Evolutionary conservation across 2,113 vertebrate species (phyloP).

Genomic region (Saccopteryx leptura): DNA sequence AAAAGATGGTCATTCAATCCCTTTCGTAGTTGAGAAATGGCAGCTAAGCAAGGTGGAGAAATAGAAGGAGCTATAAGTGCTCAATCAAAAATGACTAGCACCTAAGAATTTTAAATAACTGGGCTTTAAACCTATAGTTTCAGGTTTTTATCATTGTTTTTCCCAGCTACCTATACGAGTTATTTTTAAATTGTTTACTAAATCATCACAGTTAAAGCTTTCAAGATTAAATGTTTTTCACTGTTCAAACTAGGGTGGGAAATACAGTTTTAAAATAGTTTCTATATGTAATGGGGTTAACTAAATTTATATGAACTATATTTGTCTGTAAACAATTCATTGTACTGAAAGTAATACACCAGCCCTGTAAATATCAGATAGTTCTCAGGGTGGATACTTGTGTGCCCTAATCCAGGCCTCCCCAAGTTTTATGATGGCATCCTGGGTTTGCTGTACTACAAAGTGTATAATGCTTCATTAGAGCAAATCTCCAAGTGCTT

Average conservation of each 20-base stretch:
- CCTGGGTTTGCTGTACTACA: not conserved
- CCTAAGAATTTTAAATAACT: not conserved
- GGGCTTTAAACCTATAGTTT: constrained; percentile 15
- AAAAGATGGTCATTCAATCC: not conserved
- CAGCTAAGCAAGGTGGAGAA: constrained; percentile 53
- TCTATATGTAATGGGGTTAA: constrained; percentile 11
- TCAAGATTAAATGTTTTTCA: constrained; percentile 4
- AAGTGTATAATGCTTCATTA: not conserved
- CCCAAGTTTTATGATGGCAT: not conserved
- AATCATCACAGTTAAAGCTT: not conserved
- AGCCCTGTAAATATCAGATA: not conserved
- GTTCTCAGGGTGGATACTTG: not conserved
- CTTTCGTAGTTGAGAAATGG: constrained; percentile 26
- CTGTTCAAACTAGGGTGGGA: constrained; percentile 18
- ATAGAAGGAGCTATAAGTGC: not conserved
- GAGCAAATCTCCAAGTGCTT: constrained; percentile 23
- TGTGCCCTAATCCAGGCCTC: not conserved
- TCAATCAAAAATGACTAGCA: constrained; percentile 63
- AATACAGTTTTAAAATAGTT: not conserved
- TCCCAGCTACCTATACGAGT: not conserved
- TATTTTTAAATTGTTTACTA: constrained; percentile 35
- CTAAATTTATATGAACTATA: constrained; percentile 30
- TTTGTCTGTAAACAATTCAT: not conserved
- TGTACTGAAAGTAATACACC: not conserved
- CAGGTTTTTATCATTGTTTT: not conserved